Conservation (phyloP, 53 echinoderm and acorn worm species). For the Antedon mediterranea region DNA sequence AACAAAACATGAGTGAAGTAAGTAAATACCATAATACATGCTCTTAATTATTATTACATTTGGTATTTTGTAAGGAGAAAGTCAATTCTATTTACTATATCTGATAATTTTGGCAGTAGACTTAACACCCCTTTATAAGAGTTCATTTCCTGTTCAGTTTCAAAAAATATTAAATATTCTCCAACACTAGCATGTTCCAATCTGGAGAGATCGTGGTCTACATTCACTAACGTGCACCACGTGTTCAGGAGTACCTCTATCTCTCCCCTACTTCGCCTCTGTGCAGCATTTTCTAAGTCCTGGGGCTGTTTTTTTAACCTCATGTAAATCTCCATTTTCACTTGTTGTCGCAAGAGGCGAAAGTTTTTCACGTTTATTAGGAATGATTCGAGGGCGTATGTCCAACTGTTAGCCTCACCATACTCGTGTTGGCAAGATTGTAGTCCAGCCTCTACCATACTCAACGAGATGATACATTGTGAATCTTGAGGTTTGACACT, state of each 20-base stretch:
- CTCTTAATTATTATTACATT: too few species aligned
- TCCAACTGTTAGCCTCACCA: slow-evolving; percentile 12
- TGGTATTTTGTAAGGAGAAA: slow-evolving; percentile 79
- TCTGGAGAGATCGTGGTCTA: slow-evolving; percentile 40
- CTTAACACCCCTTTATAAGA: slow-evolving; percentile 52
- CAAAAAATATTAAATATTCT: slow-evolving; percentile 30
- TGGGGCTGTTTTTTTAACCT: slow-evolving; percentile 55
- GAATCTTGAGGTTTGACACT: slow-evolving; percentile 18
- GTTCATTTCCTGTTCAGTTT: slow-evolving; percentile 40
- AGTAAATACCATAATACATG: too few species aligned
- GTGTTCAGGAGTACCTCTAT: slow-evolving; percentile 67
- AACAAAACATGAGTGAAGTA: too few species aligned
- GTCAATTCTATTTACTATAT: slow-evolving; percentile 68
- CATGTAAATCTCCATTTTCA: slow-evolving; percentile 63
- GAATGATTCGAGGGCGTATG: slow-evolving; percentile 31
- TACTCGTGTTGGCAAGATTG: slow-evolving; percentile 3
- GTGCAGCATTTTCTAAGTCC: slow-evolving; percentile 35
- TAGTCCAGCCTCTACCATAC: slow-evolving; percentile 21
- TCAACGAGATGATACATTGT: slow-evolving; percentile 24
- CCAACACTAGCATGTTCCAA: slow-evolving; percentile 59
- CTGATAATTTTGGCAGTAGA: slow-evolving; percentile 63
- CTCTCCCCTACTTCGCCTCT: slow-evolving; percentile 50
- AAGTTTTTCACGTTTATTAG: slow-evolving; percentile 65
- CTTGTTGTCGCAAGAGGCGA: slow-evolving; percentile 63
- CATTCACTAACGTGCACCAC: slow-evolving; percentile 48